Conservation (phyloP, 2,113 vertebrate species). For the Podarcis cretensis region DNA sequence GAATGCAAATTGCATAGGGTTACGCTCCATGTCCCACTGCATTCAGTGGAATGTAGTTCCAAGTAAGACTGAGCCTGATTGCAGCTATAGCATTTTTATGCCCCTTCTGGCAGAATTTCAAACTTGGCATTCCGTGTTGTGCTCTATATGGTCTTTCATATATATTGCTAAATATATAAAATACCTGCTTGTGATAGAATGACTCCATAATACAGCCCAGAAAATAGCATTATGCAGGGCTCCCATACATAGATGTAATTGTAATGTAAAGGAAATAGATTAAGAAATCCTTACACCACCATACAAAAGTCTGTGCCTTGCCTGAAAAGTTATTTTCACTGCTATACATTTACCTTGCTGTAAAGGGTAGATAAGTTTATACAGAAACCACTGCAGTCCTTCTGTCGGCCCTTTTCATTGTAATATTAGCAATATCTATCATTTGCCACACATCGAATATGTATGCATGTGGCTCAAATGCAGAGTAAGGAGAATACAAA, state of each 20-base stretch:
- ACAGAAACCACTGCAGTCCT: neutral
- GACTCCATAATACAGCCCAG: neutral
- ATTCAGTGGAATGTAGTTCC: neutral
- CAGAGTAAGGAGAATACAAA: conserved; percentile 4
- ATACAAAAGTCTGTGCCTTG: conserved; percentile 15
- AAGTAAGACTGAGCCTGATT: neutral
- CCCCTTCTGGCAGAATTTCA: neutral
- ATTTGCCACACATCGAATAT: neutral
- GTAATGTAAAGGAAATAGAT: neutral
- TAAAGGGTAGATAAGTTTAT: neutral
- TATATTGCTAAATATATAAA: conserved; percentile 10
- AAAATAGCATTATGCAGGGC: neutral
- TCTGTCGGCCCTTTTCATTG: neutral
- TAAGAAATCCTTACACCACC: conserved; percentile 6
- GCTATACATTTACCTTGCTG: neutral
- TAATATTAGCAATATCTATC: neutral
- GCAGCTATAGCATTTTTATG: neutral
- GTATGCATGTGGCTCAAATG: neutral
- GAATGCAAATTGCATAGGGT: neutral
- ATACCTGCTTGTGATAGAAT: neutral
- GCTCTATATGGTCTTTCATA: conserved; percentile 12
- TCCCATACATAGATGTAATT: no score
- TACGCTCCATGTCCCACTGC: neutral
- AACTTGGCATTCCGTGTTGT: neutral
- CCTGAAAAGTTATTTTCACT: conserved; percentile 35